These are phyloP conservation scores for Neomicropteryx cornuta DNA, from an alignment of 1,140 invertebrate genomes.

Conservation along the genomic window DNA sequence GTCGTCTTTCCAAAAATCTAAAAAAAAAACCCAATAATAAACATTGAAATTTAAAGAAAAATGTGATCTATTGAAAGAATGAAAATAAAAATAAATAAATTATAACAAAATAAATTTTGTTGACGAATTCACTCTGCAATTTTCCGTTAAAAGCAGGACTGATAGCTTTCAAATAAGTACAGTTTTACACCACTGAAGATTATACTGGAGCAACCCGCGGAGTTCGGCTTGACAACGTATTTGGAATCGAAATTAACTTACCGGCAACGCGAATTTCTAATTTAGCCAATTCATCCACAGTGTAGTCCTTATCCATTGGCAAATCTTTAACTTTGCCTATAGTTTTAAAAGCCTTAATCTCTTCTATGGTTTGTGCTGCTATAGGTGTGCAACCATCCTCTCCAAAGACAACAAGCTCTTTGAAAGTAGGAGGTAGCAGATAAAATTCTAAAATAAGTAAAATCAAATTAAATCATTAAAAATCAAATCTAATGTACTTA, in stretches of 20 bases:
- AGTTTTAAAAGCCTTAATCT: conserved; percentile 20
- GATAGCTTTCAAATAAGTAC: no score
- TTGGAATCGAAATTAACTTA: conserved; percentile 14
- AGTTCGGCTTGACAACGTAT: no score
- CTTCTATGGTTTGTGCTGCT: conserved; percentile 12
- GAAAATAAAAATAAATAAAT: conserved; percentile 1
- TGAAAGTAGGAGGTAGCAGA: conserved; percentile 24
- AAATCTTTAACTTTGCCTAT: conserved; percentile 27
- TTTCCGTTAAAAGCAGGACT: no score
- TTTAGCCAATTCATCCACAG: conserved; percentile 30
- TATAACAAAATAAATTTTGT: conserved; percentile 2
- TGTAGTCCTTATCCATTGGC: no score
- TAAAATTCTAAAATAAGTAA: conserved; percentile 25
- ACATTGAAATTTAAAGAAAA: not conserved
- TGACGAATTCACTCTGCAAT: not conserved
- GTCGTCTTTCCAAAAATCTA: conserved; percentile 33
- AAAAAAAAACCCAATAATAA: no score
- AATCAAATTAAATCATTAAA: no score
- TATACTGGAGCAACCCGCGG: no score
- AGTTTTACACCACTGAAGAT: no score
- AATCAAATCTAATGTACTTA: no score
- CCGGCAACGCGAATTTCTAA: conserved; percentile 32
- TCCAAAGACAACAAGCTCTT: conserved; percentile 26
- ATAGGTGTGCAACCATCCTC: conserved; percentile 26
- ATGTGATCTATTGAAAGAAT: conserved; percentile 3